Base-by-base conservation (phyloP, 2,888 invertebrate species). In the Glomeris marginata region DNA sequence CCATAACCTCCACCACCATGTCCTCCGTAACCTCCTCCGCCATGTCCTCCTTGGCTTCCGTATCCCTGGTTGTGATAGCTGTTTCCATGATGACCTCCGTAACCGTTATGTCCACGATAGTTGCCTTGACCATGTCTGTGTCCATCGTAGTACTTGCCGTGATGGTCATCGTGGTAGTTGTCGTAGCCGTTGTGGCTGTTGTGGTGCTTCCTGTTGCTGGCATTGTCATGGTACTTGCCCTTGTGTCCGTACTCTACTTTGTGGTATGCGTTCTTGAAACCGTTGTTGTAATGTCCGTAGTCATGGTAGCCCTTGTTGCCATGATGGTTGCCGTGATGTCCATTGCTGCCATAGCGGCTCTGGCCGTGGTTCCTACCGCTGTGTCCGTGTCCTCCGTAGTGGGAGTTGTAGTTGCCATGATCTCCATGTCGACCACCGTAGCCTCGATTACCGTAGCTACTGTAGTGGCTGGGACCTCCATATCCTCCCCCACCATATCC, bases 371-470 rank as follows among this genome's bases (percentile, higher is more conserved):
- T 50, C 4, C 47, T 42, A 15, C 44, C 48, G 20, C 47, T 50
- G 28, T 50, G 43, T 13, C 52, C 52, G 40, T 52, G 50, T 10
- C 49, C 47, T 34, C 49, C 52, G 47, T 52, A 45, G 41, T 52
- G 44, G 16, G 28, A 33, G 6, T 49, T 45, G 46, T 52, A 45
- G 41, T 52, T 34, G 5, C 49, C 45, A 42, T 36, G 38, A 6
- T 46, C 46, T 22, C 35, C 45, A 21, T 45, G 28, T 28, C 28
- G 3, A 5, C 28, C 28, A 8, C 28, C 28, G 28, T 28, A 28
- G 28, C 28, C 8, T 3, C 28, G 28, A 28, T 28, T 3, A 8
- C 28, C 72, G 47, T 70, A 71, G 60, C 75, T 73, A 16, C 50
- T 43, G 22, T 49, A 49, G 6, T 46, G 44, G 57, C 62, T 58